phyloP scores from a whole-genome alignment of 2,888 invertebrate genomes.

The Lampropteryx suffumata region DNA sequence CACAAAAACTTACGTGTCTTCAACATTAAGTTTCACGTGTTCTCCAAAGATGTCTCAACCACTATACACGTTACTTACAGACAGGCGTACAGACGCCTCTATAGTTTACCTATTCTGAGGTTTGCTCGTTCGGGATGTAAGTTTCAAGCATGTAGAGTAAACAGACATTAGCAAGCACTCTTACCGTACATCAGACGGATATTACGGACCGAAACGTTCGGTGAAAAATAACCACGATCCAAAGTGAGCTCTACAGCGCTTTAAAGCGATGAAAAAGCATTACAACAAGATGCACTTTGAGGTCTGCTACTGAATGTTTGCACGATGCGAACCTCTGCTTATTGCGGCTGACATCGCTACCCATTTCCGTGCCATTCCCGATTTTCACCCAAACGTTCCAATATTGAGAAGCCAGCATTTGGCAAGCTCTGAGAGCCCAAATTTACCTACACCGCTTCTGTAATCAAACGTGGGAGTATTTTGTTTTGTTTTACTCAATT shows the following conservation, averaged over 20 bases:
- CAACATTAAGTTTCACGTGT: no score
- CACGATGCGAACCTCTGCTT: slow-evolving; percentile 40
- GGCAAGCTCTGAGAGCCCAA: slow-evolving; percentile 46
- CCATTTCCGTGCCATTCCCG: slow-evolving; percentile 60
- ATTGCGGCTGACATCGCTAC: slow-evolving; percentile 58
- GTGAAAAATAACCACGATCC: slow-evolving; percentile 43
- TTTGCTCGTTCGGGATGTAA: slow-evolving; percentile 2
- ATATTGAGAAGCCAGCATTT: slow-evolving; percentile 60
- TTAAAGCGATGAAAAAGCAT: slow-evolving; percentile 48
- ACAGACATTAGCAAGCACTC: slow-evolving; percentile 20
- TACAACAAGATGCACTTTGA: slow-evolving; percentile 46
- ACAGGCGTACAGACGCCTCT: no score
- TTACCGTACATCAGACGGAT: slow-evolving; percentile 25
- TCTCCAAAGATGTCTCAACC: no score
- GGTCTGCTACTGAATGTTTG: slow-evolving; percentile 53
- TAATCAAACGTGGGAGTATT: background rate
- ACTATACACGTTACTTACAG: no score
- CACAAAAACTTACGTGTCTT: no score
- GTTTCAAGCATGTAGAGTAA: slow-evolving; percentile 17
- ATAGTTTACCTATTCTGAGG: background rate
- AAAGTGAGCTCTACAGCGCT: slow-evolving; percentile 33
- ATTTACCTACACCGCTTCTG: slow-evolving; percentile 5
- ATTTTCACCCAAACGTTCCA: slow-evolving; percentile 62
- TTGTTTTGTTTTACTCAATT: background rate
- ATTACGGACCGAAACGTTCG: slow-evolving; percentile 27